Percentiles rank a stretch among this genome's conserved stretches.
Conservation (phyloP, 2,113 vertebrate genomes). For the Clarias magur region DNA sequence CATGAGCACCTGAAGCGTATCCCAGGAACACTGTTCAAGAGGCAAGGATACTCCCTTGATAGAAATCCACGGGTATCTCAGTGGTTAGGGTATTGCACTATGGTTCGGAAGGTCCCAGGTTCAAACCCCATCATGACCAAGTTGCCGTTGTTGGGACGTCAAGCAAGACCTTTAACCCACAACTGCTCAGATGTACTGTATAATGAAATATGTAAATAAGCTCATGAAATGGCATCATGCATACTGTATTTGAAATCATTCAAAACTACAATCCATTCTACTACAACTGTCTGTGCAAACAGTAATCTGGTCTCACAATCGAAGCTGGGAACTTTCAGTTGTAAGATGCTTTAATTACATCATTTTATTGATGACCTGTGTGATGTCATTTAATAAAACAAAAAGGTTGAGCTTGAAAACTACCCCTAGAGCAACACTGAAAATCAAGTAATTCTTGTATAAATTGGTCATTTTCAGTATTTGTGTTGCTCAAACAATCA, state of each 20-base stretch:
- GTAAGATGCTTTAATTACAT: neutral
- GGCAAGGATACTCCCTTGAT: neutral
- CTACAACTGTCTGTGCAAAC: neutral
- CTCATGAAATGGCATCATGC: neutral
- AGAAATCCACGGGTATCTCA: neutral
- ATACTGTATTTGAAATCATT: neutral
- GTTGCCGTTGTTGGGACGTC: too few relatives aligned
- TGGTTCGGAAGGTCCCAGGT: too few relatives aligned
- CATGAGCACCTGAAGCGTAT: neutral
- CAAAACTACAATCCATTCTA: neutral
- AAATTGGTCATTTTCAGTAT: slow-evolving; percentile 1
- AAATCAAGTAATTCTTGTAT: neutral
- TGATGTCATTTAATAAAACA: neutral
- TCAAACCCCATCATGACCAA: too few relatives aligned
- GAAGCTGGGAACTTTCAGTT: neutral
- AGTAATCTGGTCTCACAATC: neutral
- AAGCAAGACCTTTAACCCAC: too few relatives aligned
- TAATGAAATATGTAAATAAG: too few relatives aligned
- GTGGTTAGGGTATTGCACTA: too few relatives aligned
- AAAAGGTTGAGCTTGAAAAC: neutral
- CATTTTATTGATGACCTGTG: neutral
- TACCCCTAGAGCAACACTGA: neutral
- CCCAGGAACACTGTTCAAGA: neutral
- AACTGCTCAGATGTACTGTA: too few relatives aligned
- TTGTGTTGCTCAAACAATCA: neutral